Base-by-base conservation (phyloP, 2,888 invertebrate genomes). In the Catocala sponsa region DNA sequence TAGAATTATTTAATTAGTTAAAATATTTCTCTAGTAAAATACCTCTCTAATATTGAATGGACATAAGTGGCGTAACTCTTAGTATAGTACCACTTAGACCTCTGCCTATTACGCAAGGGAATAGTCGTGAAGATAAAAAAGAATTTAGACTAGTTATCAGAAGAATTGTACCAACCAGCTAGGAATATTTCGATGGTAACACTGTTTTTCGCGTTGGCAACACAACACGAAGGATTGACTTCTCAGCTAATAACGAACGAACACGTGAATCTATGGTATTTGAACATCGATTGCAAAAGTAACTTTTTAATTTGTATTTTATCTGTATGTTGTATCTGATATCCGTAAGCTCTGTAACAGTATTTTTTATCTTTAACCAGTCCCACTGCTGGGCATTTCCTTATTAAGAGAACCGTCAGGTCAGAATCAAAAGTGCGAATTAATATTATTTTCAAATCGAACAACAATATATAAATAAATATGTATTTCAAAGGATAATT, bases 121-220 rank as follows among this genome's bases (percentile, higher is more conserved):
- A 46, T 44, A 32, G 46, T 51, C 44, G 60, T 60, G 41, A 59
- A 55, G 50, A 51, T 15, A 43, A 13, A 9, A 10, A 43, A n/a
- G 44, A 9, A 33, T 51, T 66, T 72, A 63, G 74, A 76, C 74
- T 76, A 73, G 79, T 76, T 76, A 13, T 63, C 57, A 65, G 61
- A 56, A 55, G 60, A 65, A 59, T 65, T 61, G 63, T 63, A 78
- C 69, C 66, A 65, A 69, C 55, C 50, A 61, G 63, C 64, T 64
- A 66, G 53, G 61, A 61, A 53, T 64, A 52, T 48, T 61, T 50
- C 50, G 50, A 74, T 71, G 74, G 74, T 78, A 69, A 69, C 66
- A 63, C 42, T 63, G 46, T 59, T 50, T 58, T 52, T 58, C 41
- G 51, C 59, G 49, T 58, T 63, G 56, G 44, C 42, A 42, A 48